Conservation (phyloP, 2,797 vertebrate genomes). For the Dallia pectoralis region DNA sequence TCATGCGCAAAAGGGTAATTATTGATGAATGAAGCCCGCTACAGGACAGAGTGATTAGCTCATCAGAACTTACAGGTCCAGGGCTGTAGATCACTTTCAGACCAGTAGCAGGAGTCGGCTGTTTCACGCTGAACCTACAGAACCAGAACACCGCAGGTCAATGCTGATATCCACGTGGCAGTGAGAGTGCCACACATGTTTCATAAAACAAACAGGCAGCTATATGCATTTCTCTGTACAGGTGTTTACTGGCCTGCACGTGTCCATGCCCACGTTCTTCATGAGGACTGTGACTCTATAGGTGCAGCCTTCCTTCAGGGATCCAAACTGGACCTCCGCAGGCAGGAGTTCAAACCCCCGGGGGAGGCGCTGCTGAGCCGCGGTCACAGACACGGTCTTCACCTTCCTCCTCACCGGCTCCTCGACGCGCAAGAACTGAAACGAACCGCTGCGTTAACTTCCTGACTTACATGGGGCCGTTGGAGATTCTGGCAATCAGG, state of each 20-base stretch:
- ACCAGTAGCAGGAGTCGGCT: constrained; percentile 78
- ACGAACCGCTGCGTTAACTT: background rate
- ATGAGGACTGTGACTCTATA: constrained; percentile 71
- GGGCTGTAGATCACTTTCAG: constrained; percentile 80
- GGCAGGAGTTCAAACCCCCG: constrained; percentile 81
- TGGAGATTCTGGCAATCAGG: too few relatives aligned
- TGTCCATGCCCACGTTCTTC: constrained; percentile 83
- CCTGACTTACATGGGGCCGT: too few relatives aligned
- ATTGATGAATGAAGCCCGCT: background rate
- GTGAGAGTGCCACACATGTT: too few relatives aligned
- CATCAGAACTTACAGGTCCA: constrained; percentile 80
- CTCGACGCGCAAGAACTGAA: constrained; percentile 65
- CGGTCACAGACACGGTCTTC: constrained; percentile 68
- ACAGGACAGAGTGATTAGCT: background rate
- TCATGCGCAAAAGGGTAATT: background rate
- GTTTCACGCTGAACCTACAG: constrained; percentile 85
- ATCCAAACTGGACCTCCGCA: constrained; percentile 73
- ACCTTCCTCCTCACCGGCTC: constrained; percentile 77
- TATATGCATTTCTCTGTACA: background rate
- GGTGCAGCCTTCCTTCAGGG: constrained; percentile 76
- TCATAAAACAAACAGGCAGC: background rate
- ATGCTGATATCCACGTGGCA: too few relatives aligned
- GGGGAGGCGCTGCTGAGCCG: constrained; percentile 26
- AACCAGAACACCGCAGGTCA: background rate
- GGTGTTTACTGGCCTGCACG: constrained; percentile 75